Conservation (phyloP, 2,888 invertebrate species). For the Tenthredo amoena region DNA sequence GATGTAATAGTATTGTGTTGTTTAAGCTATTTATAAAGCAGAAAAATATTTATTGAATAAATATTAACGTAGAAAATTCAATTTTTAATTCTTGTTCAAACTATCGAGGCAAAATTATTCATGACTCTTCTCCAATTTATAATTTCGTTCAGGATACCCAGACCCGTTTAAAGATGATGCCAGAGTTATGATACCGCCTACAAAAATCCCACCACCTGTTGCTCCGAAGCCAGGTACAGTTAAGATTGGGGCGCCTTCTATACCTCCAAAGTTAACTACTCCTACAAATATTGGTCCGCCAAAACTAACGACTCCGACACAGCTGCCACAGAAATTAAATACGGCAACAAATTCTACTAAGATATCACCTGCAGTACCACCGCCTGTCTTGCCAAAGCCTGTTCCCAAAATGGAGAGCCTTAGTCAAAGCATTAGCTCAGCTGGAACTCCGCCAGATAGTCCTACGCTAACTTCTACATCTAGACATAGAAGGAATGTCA, state of each 20-base stretch:
- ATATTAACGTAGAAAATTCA: not conserved
- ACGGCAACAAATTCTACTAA: conserved; percentile 59
- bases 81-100: conserved; percentile 3
- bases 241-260: conserved; percentile 60
- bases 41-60: not conserved
- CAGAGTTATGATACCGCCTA: conserved; percentile 69
- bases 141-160: conserved; percentile 79
- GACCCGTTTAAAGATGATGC: conserved; percentile 85
- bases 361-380: conserved; percentile 60
- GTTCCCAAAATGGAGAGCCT: conserved; percentile 74
- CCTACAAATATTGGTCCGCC: conserved; percentile 69
- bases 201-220: conserved; percentile 74
- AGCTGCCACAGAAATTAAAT: conserved; percentile 65
- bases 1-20: not conserved
- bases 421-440: conserved; percentile 75
- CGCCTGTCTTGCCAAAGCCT: conserved; percentile 71
- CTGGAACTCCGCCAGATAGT: conserved; percentile 75
- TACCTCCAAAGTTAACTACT: conserved; percentile 68
- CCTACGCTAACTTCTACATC: conserved; percentile 71
- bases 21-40: not conserved
- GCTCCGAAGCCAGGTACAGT: conserved; percentile 72
- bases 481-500: conserved; percentile 90
- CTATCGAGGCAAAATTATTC: conserved; percentile 24
- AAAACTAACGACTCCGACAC: conserved; percentile 70
- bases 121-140: conserved; percentile 50